Evolutionary conservation across 2,888 invertebrate species (phyloP), one percentile per base, ranked within the genome.

Genomic region (Drosophila sordidapex): DNA sequence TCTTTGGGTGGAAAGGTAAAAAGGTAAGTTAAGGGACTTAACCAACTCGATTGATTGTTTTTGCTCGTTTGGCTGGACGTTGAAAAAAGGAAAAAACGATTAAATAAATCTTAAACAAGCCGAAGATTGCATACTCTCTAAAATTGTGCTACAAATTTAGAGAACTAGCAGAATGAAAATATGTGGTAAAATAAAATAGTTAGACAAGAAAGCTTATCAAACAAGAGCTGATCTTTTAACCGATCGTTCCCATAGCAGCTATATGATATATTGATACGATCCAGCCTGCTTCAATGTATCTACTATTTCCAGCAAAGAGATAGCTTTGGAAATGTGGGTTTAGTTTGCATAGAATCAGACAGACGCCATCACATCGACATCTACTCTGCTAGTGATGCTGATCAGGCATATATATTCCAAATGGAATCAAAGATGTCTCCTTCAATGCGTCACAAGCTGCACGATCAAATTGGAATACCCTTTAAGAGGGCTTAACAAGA

Each of bases 41-140:
- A 63, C 52, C 62, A 70, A 40, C 53, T 69, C 70, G 78, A 76
- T 76, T 76, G 79, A 74, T 74, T 79, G 77, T 64, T 67, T 79
- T 70, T 70, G 66, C 70, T 60, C 63, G 77, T 74, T 70, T 66
- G 31, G 18, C 59, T 64, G 54, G n/a, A 40, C 7, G 13, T 65
- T 73, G 5, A 40, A 77, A 72, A 40, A n/a, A n/a, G 4, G 0
- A 8, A 36, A 40, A 56, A 29, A 29, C 3, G 13, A 31, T 4
- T 1, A 5, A 38, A 56, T 25, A 25, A 25, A 25, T 25, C 8
- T 15, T 4, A 8, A 25, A 4, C 15, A 46, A 15, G 25, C 46
- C 46, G 27, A 46, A 25, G 15, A 25, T 8, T 15, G 25, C 15
- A 25, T 46, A 25, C 46, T 46, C 46, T 46, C 1, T 33, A 4